Conservation (phyloP, 1,140 invertebrate species). For the Cyrtorhinus lividipennis region DNA sequence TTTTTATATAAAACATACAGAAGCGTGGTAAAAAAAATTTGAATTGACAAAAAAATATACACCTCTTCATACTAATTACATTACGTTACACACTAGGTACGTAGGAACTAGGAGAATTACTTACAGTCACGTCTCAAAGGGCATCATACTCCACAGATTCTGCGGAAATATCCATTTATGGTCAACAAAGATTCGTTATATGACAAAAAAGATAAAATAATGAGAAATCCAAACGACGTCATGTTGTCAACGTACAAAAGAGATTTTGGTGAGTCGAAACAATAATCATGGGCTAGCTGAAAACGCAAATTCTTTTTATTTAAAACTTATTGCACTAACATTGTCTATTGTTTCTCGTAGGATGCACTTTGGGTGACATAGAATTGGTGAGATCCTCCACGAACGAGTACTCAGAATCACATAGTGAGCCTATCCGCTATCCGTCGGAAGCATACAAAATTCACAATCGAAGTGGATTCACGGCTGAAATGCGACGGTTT, state of each 20-base stretch:
- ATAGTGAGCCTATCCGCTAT: not conserved
- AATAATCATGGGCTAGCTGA: not conserved
- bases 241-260: not conserved
- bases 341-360: not conserved
- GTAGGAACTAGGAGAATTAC: not conserved
- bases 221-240: not conserved
- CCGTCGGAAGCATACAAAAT: not conserved
- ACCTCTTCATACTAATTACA: too few species aligned
- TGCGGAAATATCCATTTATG: not conserved
- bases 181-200: not conserved
- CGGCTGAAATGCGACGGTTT: not conserved
- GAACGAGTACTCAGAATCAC: not conserved
- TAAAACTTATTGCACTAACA: not conserved
- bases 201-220: not conserved
- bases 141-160: not conserved
- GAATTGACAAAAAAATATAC: too few species aligned
- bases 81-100: too few species aligned
- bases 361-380: not conserved
- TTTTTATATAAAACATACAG: not conserved
- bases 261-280: not conserved
- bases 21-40: too few species aligned
- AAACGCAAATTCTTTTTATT: not conserved
- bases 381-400: not conserved
- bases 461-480: not conserved
- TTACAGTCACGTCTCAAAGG: not conserved